Conservation (phyloP, 2,888 invertebrate species). For the Xylota sylvarum region DNA sequence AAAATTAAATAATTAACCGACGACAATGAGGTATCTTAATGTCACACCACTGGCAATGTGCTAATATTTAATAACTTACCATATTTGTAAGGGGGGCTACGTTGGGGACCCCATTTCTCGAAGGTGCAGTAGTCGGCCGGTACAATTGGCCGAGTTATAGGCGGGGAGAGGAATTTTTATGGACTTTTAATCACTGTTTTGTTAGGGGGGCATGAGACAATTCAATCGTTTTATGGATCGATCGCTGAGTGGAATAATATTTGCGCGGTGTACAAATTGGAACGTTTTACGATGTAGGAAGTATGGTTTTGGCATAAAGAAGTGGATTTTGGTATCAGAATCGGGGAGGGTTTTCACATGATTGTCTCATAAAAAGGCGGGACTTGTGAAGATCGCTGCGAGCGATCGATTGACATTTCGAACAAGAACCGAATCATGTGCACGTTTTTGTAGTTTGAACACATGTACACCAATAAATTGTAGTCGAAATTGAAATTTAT, state of each 20-base stretch:
- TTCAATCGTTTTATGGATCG: constrained; percentile 70
- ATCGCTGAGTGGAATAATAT: constrained; percentile 56
- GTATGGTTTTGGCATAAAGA: constrained; percentile 65
- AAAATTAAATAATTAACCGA: constrained; percentile 76
- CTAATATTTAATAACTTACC: constrained; percentile 77
- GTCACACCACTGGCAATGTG: constrained; percentile 74
- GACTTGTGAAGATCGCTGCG: constrained; percentile 28
- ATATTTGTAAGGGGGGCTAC: constrained; percentile 62
- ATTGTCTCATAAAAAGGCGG: constrained; percentile 45
- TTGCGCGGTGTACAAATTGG: constrained; percentile 41
- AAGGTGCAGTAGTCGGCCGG: constrained; percentile 38
- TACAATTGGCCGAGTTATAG: constrained; percentile 35
- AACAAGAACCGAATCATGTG: constrained; percentile 27
- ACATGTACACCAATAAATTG: constrained; percentile 58
- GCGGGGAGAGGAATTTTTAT: constrained; percentile 69
- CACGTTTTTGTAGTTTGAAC: constrained; percentile 37
- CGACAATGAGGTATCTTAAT: constrained; percentile 73
- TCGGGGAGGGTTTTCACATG: constrained; percentile 24
- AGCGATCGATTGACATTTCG: constrained; percentile 29
- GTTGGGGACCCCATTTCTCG: constrained; percentile 49
- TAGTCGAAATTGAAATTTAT: constrained; percentile 57
- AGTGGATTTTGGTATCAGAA: constrained; percentile 27
- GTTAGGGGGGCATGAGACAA: constrained; percentile 63
- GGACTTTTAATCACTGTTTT: constrained; percentile 70
- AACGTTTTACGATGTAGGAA: constrained; percentile 67